Evolutionary conservation across 2,888 invertebrate species (phyloP), one percentile per base, ranked within the genome.

Genomic region (Polydrusus pterygomalis): DNA sequence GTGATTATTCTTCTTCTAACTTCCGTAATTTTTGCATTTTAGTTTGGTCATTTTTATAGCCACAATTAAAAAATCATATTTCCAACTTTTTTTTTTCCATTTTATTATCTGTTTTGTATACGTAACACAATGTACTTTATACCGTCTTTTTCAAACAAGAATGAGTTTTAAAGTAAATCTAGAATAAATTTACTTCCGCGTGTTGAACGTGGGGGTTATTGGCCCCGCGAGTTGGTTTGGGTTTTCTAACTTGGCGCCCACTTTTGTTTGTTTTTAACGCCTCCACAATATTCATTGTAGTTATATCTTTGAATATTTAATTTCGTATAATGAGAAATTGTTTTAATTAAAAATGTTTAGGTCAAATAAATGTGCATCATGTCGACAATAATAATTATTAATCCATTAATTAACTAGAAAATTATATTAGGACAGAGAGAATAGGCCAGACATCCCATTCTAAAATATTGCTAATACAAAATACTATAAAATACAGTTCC

Each of bases 191-290:
- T 65, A 74, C 70, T 77, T 73, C 70, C 69, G 70, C 78, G 70
- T 70, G 70, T 65, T 40, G 78, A 74, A 63, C 63, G 34, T 54
- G n/a, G 49, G 40, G 63, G 76, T 60, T 72, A 76, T 63, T 72
- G 72, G 51, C 76, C 67, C 54, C 70, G 34, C 45, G 38, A 84
- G 80, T 85, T 84, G 85, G 85, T 84, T 85, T 80, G 80, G 78
- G 75, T 79, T 83, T 83, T 83, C 80, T 81, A 82, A 82, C 82
- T 81, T 47, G 64, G 69, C 85, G 83, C 85, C 84, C 83, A 84
- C 85, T 81, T 80, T 60, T 73, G 65, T 77, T 77, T 77, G 67
- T 64, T 49, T 77, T 63, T 77, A 76, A 78, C 81, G 82, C 83
- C 84, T 82, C 81, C 84, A 80, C 82, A 72, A 54, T 72, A 77